Evolutionary conservation across 2,888 invertebrate genomes (phyloP), one percentile per base, ranked within the genome.

Genomic region (Aleiodes alternator): DNA sequence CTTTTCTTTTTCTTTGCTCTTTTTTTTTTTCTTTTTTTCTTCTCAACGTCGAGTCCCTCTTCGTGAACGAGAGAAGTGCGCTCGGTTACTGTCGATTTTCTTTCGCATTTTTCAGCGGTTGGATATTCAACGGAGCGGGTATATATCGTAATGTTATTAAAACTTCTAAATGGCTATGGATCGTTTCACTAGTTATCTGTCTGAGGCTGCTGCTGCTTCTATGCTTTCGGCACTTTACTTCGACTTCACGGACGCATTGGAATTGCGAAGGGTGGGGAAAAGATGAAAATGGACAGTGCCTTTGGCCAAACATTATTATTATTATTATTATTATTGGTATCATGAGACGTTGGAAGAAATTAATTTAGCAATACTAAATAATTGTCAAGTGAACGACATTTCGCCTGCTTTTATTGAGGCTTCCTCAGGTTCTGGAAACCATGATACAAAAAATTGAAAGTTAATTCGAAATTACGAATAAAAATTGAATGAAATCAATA

Each of bases 111-210:
- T 71, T 68, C 72, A 55, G 51, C 31, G 70, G 69, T 71, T 57
- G 76, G 76, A 78, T 79, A 79, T 79, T 76, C 76, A 68, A 51
- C 68, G 68, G 9, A 31, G 68, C 68, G 53, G 51, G 77, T 79
- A 79, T 83, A 82, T 86, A 88, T 88, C 85, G 87, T 87, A 88
- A 88, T 87, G 86, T 88, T 88, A 88, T 88, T 88, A 88, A 88
- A 88, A 88, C 87, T 88, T 88, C 85, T 85, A 87, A 88, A 88
- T 86, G 85, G 85, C 85, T 84, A 84, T 82, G 84, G 86, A 70
- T 73, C 23, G 76, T 75, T 79, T 80, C 78, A 75, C 84, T 81
- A 84, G 84, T 82, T 83, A 82, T 82, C 78, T 78, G 75, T 75
- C 73, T 73, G 73, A 50, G 68, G 74, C 69, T 70, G 59, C 69